Base-by-base conservation (phyloP, 2,888 invertebrate species). In the Hirtodrosophila confusa region DNA sequence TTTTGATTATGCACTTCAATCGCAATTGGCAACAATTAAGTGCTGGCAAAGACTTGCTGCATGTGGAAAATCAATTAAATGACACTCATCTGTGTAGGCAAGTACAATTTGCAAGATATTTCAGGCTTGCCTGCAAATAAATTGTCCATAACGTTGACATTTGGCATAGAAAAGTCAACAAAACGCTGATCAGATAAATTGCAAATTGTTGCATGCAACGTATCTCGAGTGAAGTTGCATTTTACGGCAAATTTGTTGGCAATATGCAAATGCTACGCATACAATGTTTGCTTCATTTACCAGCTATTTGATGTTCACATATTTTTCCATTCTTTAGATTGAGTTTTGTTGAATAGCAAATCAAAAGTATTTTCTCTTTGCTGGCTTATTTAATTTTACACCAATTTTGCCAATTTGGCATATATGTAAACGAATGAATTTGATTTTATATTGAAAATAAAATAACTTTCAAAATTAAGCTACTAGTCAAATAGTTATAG, bases 11-110 rank as follows among this genome's bases (percentile, higher is more conserved):
- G 9, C 36, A 36, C 17, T 37, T 61, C 40, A 47, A 27, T 35
- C 2, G 7, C 35, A 44, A 37, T 31, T 57, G 29, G 3, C 4
- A 37, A 48, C 41, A 43, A 49, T 67, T 43, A 45, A 36, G 12
- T 36, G 2, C 17, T 7, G 27, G 35, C 60, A 63, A 69, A 44
- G 35, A 69, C 64, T 48, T 29, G 41, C 17, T 36, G 29, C n/a
- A 49, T 24, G 17, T 51, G 35, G 35, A 37, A 67, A 80, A 65
- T 51, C 75, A 75, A 71, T 78, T 75, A 70, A 62, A 39, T 62
- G 56, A 49, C 78, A 43, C 44, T 27, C 17, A 17, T 65, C 57
- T 68, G 57, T 68, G 54, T 55, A 40, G 12, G 39, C 43, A 64
- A 39, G 49, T 56, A 47, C 27, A 53, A 60, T 56, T 41, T 60